Evolutionary conservation across 30 jellyfish, hydroid and myxozoan species (phyloP), one percentile per base, ranked within the genome.

Genomic region (Haliclystus octoradiatus): DNA sequence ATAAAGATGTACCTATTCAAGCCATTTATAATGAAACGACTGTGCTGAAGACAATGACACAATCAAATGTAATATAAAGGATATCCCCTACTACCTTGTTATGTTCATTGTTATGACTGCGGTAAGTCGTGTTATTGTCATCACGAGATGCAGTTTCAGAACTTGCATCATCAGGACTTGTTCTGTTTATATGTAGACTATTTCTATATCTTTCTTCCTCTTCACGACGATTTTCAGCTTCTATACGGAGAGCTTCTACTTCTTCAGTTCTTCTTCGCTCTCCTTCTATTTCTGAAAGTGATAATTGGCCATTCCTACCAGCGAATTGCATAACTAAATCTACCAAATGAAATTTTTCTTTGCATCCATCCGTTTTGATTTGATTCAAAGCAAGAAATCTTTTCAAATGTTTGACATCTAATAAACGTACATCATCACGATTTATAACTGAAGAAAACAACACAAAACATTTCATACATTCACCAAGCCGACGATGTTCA

Each of bases 311-410:
- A 76, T 74, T 63, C 28, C 66, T 28, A 70, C 81, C 95, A 28
- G 99, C 99, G 73, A 82, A 91, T 65, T 82, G 80, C 99, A 91
- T 91, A 7, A 91, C 63, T 69, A 82, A 66, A 69, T 91, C 99
- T 1, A 91, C 83, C 22, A 91, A 69, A 47, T 91, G 93, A 33
- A 62, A 82, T 40, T 75, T 82, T 52, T 91, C 99, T 34, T 66
- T 82, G 92, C 99, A 91, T 72, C 72, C 24, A 32, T 70, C 63
- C 7, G 83, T 76, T 22, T 94, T 71, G 52, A 91, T 82, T 29
- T 79, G 65, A n/a, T 71, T 78, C 29, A 76, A 51, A 15, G 73
- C 27, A 4, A 91, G 82, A 57, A 76, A 91, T 25, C 63, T 67
- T 34, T 77, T 67, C 66, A 91, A 65, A 53, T 91, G 96, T 68